Evolutionary conservation across 2,888 invertebrate genomes (phyloP).

Genomic region (Leptarthrus brevirostris): DNA sequence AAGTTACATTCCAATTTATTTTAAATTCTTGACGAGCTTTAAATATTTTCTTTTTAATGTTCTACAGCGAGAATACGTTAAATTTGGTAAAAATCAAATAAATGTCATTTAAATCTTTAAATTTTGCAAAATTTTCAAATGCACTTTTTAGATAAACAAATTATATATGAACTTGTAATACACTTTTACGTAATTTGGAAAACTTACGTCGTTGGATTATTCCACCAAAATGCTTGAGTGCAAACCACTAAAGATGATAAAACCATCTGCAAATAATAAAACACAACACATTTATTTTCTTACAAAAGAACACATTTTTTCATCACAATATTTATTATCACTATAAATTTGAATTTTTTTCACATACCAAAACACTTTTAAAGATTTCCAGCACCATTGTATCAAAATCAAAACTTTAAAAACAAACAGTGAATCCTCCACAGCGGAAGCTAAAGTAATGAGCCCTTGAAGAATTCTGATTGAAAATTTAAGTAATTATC

Average conservation of each 20-base stretch:
- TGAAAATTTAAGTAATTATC: slow-evolving; percentile 49
- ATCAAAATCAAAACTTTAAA: neutral
- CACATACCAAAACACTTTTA: slow-evolving; percentile 17
- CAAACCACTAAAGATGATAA: slow-evolving; percentile 47
- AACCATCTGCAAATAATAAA: slow-evolving; percentile 46
- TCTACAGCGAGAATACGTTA: no score
- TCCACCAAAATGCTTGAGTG: slow-evolving; percentile 56
- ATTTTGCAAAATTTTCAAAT: neutral
- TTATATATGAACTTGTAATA: no score
- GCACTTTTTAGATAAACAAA: neutral
- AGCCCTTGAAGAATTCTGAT: slow-evolving; percentile 48
- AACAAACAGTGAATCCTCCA: no score
- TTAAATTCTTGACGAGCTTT: no score
- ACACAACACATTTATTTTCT: neutral
- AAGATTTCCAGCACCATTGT: slow-evolving; percentile 18
- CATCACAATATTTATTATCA: no score
- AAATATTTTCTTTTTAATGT: no score
- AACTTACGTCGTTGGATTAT: slow-evolving; percentile 50
- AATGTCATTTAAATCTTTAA: neutral
- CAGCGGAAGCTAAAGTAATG: slow-evolving; percentile 21
- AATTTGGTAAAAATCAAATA: no score
- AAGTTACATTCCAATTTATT: no score
- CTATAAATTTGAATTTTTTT: no score
- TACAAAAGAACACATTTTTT: no score
- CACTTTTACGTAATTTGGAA: no score